Base-by-base conservation (phyloP, 37 sponge, comb jelly and placozoan species). In the Theonella swinhoei region DNA sequence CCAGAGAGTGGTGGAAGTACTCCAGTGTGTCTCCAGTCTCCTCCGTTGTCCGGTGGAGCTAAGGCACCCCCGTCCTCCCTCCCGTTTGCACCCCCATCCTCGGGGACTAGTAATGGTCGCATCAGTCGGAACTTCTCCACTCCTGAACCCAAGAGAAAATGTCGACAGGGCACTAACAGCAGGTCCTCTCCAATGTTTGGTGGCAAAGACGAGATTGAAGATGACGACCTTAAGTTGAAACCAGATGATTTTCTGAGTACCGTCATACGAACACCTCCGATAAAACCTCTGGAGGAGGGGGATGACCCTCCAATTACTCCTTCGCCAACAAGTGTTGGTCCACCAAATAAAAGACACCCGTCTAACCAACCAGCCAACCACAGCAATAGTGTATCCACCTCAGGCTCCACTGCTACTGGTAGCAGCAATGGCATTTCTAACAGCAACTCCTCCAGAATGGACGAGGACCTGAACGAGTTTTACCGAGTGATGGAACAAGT, bases 401-500 rank as follows among this genome's bases (percentile, higher is more conserved):
- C 69, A 31, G 1, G 32, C 19, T 29, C 42, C 2, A 5, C 40
- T 2, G 24, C 2, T 8, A 61, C n/a, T 31, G 24, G 36, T 64
- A 58, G 73, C 59, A 26, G 23, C 26, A 54, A 40, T 35, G 4
- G 32, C 9, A 14, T 71, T 29, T 22, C 38, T 29, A 62, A 39
- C 39, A 24, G 0, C 40, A 39, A 17, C 42, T 7, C 22, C 24
- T 31, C 42, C 9, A 5, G 9, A 70, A 65, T 65, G 66, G 39
- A 54, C 17, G 69, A 89, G 17, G 89, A 89, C 24, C 37, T 89
- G 32, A 80, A 89, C 28, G 85, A 78, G 39, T 89, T 89, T 62
- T 80, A 83, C 35, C 83, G 78, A 64, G 72, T 89, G 26, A 80
- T 89, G 85, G 62, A 78, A 5, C 39, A 79, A 30, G 89, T 89